Conservation (phyloP, 2,888 invertebrate species). For the Amblyteles armatorius region DNA sequence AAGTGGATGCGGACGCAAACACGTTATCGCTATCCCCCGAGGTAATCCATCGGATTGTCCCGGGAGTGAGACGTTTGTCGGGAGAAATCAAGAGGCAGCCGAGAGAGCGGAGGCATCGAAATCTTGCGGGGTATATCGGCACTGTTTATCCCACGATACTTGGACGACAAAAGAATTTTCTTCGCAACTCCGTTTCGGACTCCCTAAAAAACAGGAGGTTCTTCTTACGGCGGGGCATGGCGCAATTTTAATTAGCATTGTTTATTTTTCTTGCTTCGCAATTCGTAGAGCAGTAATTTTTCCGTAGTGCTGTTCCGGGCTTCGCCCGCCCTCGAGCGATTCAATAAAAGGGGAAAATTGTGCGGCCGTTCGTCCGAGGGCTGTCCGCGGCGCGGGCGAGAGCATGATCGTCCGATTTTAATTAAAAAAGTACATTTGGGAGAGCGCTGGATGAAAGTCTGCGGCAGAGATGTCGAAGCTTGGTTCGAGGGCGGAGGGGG, state of each 20-base stretch:
- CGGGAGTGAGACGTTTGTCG: conserved; percentile 67
- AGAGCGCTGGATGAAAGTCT: conserved; percentile 48
- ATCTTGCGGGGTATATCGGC: conserved; percentile 1
- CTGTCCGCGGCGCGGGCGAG: conserved; percentile 52
- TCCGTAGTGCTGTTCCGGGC: conserved; percentile 18
- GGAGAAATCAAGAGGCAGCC: conserved; percentile 55
- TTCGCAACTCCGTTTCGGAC: neutral
- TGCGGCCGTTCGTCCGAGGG: conserved; percentile 51
- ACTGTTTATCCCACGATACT: neutral
- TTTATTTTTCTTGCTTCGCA: conserved; percentile 22
- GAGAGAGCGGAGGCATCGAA: conserved; percentile 23
- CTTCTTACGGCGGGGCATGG: neutral
- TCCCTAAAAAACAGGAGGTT: neutral
- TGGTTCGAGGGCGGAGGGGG: conserved; percentile 47
- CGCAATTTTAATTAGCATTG: conserved; percentile 4
- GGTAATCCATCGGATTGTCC: conserved; percentile 76
- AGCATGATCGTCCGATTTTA: conserved; percentile 74
- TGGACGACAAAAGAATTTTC: neutral
- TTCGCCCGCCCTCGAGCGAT: conserved; percentile 63
- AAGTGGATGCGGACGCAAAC: conserved; percentile 79
- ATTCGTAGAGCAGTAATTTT: conserved; percentile 50
- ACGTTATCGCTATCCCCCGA: conserved; percentile 76
- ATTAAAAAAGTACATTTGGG: conserved; percentile 74
- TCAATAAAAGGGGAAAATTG: conserved; percentile 73
- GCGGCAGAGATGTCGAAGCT: conserved; percentile 42